Evolutionary conservation across 2,888 invertebrate species (phyloP), one percentile per base, ranked within the genome.

Genomic region (Tricholauxania praeusta): DNA sequence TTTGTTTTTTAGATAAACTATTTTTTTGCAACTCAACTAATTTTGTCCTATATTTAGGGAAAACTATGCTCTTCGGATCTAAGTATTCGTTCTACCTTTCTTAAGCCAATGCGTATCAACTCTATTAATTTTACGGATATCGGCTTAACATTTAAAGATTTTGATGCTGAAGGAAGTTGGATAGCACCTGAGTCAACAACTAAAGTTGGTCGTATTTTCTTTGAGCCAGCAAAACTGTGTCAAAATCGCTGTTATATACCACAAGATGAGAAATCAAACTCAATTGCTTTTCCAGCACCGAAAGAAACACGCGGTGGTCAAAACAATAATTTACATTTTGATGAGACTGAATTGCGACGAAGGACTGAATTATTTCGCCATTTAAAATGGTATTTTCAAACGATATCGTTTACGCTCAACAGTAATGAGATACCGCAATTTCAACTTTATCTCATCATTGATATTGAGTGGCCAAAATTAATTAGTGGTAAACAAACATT

Each of bases 71-170:
- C 91, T 66, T 92, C 93, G 80, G 92, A 93, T 79, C 89, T 98
- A 74, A 91, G 92, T 83, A 91, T 97, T 76, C 92, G 94, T 82
- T 96, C 94, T 80, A 92, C 93, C 7, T 96, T 96, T 89, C 89
- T 91, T 78, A 91, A 93, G 81, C 90, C 92, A 67, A 95, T 98
- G 94, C 91, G 92, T 77, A 92, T 97, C 0, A 84, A 83, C 51
- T 81, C 84, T 12, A 82, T 87, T 12, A 77, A 90, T 51, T 91
- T 93, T 72, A 89, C 90, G 39, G 89, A 92, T 51, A 89, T 92
- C 3, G 89, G 92, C 7, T 89, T 93, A 17, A 91, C 90, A 77
- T 90, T 90, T 78, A 87, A 88, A 78, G 88, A 88, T 79, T 88
- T 87, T 83, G 87, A 89, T 77, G 15, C 68, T 8, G 75, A 75